Evolutionary conservation across 2,797 vertebrate species (phyloP).

Genomic region (Spea hammondii): DNA sequence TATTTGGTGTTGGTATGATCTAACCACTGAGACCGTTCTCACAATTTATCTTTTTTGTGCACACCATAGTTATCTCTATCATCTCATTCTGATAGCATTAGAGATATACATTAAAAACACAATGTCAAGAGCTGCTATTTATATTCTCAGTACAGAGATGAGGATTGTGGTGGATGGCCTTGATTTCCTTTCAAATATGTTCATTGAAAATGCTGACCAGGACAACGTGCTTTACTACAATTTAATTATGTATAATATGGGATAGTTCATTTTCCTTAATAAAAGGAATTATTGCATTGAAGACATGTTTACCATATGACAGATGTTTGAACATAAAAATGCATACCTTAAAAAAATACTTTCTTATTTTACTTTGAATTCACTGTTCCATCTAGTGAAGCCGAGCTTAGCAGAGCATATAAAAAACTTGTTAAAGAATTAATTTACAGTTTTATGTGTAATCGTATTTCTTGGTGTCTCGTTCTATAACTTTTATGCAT

Average conservation of each 20-base stretch:
- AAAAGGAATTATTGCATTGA: neutral
- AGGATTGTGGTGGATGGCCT: neutral
- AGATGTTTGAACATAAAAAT: neutral
- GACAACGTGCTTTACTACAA: neutral
- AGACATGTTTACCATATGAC: slow-evolving; percentile 12
- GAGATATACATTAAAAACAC: neutral
- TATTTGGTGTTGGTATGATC: too few species aligned
- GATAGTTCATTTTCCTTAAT: neutral
- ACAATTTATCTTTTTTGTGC: too few species aligned
- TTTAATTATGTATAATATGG: slow-evolving; percentile 3
- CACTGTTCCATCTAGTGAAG: neutral
- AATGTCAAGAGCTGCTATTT: slow-evolving; percentile 5
- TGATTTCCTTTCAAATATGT: neutral
- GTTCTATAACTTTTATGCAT: neutral
- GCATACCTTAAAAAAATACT: neutral
- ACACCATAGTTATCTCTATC: too few species aligned
- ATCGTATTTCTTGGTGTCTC: neutral
- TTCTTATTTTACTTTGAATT: neutral
- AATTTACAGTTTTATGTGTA: slow-evolving; percentile 3
- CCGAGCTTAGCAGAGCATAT: neutral
- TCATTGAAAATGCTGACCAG: neutral
- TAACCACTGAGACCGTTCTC: too few species aligned
- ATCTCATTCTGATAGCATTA: too few species aligned
- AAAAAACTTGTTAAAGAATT: slow-evolving; percentile 2
- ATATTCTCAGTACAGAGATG: neutral